A percentile compares a stretch with the other conserved stretches of the same genome.
These are phyloP conservation scores for Apodemus sylvaticus DNA, from an alignment of 2,113 vertebrate species.

Conservation along the genomic window DNA sequence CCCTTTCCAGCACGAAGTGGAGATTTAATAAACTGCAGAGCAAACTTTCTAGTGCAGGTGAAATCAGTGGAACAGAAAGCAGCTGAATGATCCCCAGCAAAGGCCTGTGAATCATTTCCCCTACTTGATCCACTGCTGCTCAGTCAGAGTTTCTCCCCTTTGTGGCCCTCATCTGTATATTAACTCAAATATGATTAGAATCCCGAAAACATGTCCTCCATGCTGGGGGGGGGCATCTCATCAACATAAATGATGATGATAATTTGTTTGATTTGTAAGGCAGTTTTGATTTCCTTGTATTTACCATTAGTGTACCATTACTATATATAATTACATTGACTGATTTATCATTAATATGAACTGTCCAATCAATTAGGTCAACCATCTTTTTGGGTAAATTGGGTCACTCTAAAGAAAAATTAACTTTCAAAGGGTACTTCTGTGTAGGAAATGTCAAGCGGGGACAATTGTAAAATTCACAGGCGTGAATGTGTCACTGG, in stretches of 20 bases:
- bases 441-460: not conserved
- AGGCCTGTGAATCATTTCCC: slow-evolving; percentile 44
- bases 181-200: not conserved
- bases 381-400: slow-evolving; percentile 25
- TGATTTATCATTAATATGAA: not conserved
- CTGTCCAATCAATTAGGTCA: not conserved
- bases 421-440: not conserved
- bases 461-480: not conserved
- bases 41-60: slow-evolving; percentile 49
- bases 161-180: not conserved
- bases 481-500: not conserved
- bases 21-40: slow-evolving; percentile 65
- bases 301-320: not conserved
- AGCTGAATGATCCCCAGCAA: slow-evolving; percentile 52
- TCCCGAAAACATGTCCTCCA: not conserved
- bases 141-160: not conserved
- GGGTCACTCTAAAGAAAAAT: not conserved
- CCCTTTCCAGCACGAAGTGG: not conserved
- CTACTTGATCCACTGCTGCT: not conserved
- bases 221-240: not conserved
- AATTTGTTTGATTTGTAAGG: not conserved
- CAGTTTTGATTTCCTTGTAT: slow-evolving; percentile 11
- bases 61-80: slow-evolving; percentile 67
- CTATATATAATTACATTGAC: not conserved
- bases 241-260: not conserved